Base-by-base conservation (phyloP, 2,888 invertebrate genomes). In the Drosophila helvetica region DNA sequence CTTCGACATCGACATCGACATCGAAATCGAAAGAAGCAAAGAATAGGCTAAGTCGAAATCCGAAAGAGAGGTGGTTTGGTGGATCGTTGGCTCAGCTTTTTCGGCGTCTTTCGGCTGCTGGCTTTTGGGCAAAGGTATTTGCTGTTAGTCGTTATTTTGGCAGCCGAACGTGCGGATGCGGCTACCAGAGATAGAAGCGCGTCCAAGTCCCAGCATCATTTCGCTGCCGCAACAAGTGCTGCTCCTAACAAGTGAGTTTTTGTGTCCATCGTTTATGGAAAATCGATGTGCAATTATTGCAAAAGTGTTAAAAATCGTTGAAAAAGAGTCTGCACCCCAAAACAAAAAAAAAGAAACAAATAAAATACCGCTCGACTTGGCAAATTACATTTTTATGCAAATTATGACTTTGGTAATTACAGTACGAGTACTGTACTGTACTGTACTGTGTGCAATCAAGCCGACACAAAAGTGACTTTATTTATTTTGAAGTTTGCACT, bases 141-240 rank as follows among this genome's bases (percentile, higher is more conserved):
- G 51, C 70, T 81, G 82, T 86, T 82, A 88, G 88, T 88, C 82
- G 86, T 74, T 59, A 76, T 88, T 88, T 88, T 80, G 88, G 88
- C 79, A 86, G 88, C 84, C 79, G 74, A 83, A 79, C 87, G 88
- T 78, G 78, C 87, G 87, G 79, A 75, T 73, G 66, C 45, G 58
- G 66, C 54, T 64, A 66, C 57, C 55, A 4, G 22, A 79, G 75
- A 2, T 45, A 17, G 27, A 65, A 69, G 71, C 81, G 73, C 69
- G 62, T 66, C 52, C 60, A 22, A 19, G 50, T 50, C 18, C 18
- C 54, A 25, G 12, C 15, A 27, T 12, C 18, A 33, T 27, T 27
- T 22, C 15, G 5, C 9, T 8, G 33, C 17, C 12, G 43, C 68
- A 54, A 27, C 67, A 69, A 69, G 69, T 68, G 68, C 38, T 61